phyloP scores from a whole-genome alignment of 2,113 vertebrate species.

The Odocoileus virginianus region DNA sequence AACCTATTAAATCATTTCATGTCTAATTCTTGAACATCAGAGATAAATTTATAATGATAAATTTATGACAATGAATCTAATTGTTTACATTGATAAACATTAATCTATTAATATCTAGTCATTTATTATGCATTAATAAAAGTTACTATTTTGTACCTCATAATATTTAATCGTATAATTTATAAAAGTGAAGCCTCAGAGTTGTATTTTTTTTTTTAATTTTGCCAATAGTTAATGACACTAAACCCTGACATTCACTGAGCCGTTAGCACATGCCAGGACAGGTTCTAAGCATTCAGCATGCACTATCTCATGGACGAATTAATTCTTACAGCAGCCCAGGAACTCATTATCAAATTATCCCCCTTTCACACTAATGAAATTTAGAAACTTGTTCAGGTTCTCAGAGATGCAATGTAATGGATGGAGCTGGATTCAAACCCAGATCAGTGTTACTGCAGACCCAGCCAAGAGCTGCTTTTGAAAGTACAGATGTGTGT shows the following conservation, averaged over 20 bases:
- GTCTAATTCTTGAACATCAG: not conserved
- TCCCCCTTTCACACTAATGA: not conserved
- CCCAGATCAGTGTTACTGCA: not conserved
- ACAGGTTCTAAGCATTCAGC: not conserved
- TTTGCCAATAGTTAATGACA: not conserved
- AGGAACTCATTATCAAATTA: not conserved
- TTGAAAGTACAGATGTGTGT: not conserved
- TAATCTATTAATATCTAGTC: not conserved
- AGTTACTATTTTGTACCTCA: not conserved
- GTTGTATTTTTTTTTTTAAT: not conserved
- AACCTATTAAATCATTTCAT: not conserved
- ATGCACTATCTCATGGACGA: not conserved
- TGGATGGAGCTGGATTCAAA: not conserved
- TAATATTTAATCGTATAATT: slow-evolving; percentile 16
- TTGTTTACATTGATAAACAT: not conserved
- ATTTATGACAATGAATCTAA: not conserved
- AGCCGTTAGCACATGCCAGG: not conserved
- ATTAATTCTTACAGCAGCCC: not conserved
- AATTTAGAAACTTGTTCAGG: not conserved
- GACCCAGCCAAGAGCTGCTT: not conserved
- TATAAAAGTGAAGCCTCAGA: not conserved
- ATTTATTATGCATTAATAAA: not conserved
- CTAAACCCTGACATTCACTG: not conserved
- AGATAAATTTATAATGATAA: not conserved
- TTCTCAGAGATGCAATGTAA: not conserved